phyloP scores from a whole-genome alignment of 2,113 vertebrate species.

The Hypanus sabinus region DNA sequence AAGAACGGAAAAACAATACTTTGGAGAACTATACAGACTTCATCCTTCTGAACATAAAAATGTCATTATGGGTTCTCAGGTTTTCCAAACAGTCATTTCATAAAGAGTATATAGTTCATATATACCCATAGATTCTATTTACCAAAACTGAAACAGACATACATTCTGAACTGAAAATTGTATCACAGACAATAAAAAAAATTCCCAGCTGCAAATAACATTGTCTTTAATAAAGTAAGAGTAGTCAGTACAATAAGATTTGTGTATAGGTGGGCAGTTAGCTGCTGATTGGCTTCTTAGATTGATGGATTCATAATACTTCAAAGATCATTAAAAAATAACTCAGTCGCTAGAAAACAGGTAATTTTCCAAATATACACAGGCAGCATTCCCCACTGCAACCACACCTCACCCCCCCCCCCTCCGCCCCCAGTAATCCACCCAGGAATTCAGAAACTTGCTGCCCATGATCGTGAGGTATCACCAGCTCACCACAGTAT shows the following conservation, averaged over 20 bases:
- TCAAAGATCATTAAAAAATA: neutral
- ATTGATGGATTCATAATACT: neutral
- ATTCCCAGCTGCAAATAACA: neutral
- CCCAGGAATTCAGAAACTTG: neutral
- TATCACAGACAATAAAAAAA: neutral
- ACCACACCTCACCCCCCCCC: neutral
- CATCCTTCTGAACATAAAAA: neutral
- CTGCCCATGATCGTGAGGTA: neutral
- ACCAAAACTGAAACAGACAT: neutral
- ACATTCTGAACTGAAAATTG: neutral
- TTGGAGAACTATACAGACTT: neutral
- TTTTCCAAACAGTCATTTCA: neutral
- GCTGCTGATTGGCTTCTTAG: neutral
- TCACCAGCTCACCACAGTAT: neutral
- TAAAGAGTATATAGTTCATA: neutral
- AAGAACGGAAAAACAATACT: slow-evolving; percentile 26
- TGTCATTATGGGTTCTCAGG: neutral
- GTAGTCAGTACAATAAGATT: neutral
- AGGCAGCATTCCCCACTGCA: neutral
- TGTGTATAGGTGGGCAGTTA: neutral
- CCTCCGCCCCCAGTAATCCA: neutral
- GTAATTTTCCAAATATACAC: neutral
- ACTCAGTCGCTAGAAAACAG: too few species aligned
- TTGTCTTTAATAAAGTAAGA: neutral
- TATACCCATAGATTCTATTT: neutral